These are phyloP conservation scores for Chrysolina haemoptera DNA, from an alignment of 2,888 invertebrate species.

Conservation along the genomic window DNA sequence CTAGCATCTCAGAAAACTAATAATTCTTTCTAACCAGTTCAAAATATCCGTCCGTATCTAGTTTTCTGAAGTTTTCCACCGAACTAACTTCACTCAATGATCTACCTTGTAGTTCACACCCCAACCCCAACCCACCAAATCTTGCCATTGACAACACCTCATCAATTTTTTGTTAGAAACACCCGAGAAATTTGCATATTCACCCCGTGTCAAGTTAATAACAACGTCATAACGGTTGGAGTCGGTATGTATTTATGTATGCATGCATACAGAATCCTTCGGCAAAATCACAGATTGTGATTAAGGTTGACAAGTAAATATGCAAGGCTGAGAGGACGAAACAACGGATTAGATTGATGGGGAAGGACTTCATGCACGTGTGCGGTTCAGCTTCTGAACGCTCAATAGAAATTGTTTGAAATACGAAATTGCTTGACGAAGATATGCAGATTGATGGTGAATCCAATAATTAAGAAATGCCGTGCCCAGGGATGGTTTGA, in stretches of 20 bases:
- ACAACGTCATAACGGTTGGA: slow-evolving; percentile 21
- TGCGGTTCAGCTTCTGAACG: background rate
- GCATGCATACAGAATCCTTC: slow-evolving; percentile 6
- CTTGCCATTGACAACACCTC: background rate
- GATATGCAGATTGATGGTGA: background rate
- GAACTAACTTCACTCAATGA: background rate
- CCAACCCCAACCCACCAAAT: background rate
- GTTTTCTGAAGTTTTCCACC: background rate
- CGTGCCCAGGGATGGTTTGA: too few relatives aligned
- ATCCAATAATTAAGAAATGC: background rate
- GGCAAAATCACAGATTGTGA: slow-evolving; percentile 19
- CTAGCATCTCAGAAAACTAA: too few relatives aligned
- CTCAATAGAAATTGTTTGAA: background rate
- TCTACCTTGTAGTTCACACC: background rate
- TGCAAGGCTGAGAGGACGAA: background rate
- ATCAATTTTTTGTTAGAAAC: slow-evolving; percentile 1
- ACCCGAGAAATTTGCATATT: slow-evolving; percentile 39
- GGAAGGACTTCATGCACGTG: background rate
- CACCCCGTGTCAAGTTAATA: slow-evolving; percentile 39
- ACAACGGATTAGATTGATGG: background rate
- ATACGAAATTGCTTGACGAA: background rate
- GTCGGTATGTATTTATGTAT: slow-evolving; percentile 22
- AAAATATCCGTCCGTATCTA: too few relatives aligned
- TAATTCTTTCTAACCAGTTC: too few relatives aligned
- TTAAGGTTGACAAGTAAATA: slow-evolving; percentile 19